A percentile compares a stretch with the other conserved stretches of the same genome.
Conservation (phyloP, 37 sponge, comb jelly and placozoan species). For the Aplysina aerophoba region DNA sequence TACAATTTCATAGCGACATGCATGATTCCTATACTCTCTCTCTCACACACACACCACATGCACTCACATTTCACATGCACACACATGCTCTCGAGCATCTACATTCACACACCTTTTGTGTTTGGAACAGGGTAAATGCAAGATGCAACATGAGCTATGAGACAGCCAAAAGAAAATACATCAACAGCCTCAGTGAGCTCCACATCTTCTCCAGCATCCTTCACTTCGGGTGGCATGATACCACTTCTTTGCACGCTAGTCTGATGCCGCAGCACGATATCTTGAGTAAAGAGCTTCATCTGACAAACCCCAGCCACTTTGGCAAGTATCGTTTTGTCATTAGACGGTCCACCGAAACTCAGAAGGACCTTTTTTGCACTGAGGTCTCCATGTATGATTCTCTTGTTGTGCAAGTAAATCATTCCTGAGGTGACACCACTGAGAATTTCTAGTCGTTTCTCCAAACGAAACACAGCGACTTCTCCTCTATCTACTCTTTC, state of each 20-base stretch:
- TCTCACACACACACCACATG: no score
- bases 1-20: no score
- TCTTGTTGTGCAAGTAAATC: background rate
- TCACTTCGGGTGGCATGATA: slow-evolving; percentile 23
- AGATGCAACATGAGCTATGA: background rate
- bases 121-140: background rate
- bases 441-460: background rate
- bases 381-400: slow-evolving; percentile 9
- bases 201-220: background rate
- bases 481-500: no score
- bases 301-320: background rate
- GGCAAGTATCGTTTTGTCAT: background rate
- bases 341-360: no score
- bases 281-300: background rate
- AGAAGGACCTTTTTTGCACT: slow-evolving; percentile 3
- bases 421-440: background rate
- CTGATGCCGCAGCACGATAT: background rate
- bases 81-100: no score
- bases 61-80: no score
- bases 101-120: no score
- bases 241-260: background rate
- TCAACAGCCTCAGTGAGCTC: background rate
- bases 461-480: background rate
- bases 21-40: no score
- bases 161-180: slow-evolving; percentile 31